Evolutionary conservation across 2,888 invertebrate genomes (phyloP), one percentile per base, ranked within the genome.

Genomic region (Caenorhabditis angaria): DNA sequence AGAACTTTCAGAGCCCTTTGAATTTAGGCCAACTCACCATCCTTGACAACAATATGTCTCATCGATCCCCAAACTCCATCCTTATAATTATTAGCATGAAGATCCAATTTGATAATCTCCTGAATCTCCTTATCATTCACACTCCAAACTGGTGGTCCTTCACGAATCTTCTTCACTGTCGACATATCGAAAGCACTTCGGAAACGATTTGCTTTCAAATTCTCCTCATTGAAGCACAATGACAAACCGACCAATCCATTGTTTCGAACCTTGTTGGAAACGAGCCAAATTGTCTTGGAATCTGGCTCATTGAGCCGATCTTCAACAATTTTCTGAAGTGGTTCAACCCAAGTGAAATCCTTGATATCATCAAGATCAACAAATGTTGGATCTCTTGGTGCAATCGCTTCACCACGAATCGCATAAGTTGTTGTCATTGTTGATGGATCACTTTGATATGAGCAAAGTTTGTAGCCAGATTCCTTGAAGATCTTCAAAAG

Each of bases 231-330:
- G 68, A 97, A 90, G 88, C 97, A 99, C 87, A 94, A 93, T 85
- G 93, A 92, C 88, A 97, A 90, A 55, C 97, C 97, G 65, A 95
- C 90, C 76, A 94, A 90, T 18, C 97, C 97, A 88, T 91, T 91
- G 28, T 91, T 88, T 69, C 92, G 66, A 25, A 82, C 78, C 59
- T 77, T 80, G 41, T 85, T 87, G 68, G 73, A 82, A 54, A 93
- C 91, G 47, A 94, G 82, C 90, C 90, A 90, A 48, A 90, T 82
- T 56, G 88, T 89, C 65, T 88, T 85, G 65, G 86, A 90, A 32
- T 85, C 87, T 24, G 88, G 84, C 81, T 92, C 91, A 73, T 91
- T 91, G 88, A 97, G 87, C 0, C 92, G 92, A 0, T 90, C 90
- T 88, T 95, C 95, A 47, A 85, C 76, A 56, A 77, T 71, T 70